A percentile compares a stretch with the other conserved stretches of the same genome.
Conservation (phyloP, 2,113 vertebrate species). For the Dipodomys merriami region DNA sequence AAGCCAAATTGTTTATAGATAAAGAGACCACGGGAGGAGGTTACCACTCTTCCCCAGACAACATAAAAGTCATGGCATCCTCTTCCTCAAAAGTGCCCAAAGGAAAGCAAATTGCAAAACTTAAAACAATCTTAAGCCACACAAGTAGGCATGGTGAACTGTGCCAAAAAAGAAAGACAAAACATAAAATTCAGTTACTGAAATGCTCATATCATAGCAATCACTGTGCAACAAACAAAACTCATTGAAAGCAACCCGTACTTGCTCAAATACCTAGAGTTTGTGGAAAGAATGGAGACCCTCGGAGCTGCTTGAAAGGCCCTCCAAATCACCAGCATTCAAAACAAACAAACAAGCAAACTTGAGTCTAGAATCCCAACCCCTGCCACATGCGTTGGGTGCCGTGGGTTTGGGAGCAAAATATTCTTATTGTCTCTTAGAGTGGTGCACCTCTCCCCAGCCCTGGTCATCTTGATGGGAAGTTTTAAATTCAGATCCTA, state of each 20-base stretch:
- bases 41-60: not conserved
- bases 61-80: not conserved
- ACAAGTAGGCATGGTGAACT: constrained; percentile 61
- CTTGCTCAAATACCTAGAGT: constrained; percentile 44
- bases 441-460: not conserved
- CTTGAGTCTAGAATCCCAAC: constrained; percentile 1
- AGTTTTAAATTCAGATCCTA: constrained; percentile 34
- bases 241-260: not conserved
- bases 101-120: constrained; percentile 57
- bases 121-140: constrained; percentile 63
- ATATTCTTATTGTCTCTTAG: not conserved
- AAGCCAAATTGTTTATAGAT: constrained; percentile 33
- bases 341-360: not conserved
- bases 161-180: constrained; percentile 65
- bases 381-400: not conserved
- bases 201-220: constrained; percentile 63
- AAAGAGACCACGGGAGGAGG: not conserved
- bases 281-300: not conserved
- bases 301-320: not conserved
- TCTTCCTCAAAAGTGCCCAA: constrained; percentile 62
- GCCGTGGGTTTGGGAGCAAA: not conserved
- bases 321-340: constrained; percentile 55
- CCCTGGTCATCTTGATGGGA: not conserved
- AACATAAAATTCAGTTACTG: constrained; percentile 44
- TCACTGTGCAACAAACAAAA: constrained; percentile 80